A percentile compares a stretch with the other conserved stretches of the same genome.
phyloP scores from a whole-genome alignment of 2,113 vertebrate genomes.

The Hippocampus comes region DNA sequence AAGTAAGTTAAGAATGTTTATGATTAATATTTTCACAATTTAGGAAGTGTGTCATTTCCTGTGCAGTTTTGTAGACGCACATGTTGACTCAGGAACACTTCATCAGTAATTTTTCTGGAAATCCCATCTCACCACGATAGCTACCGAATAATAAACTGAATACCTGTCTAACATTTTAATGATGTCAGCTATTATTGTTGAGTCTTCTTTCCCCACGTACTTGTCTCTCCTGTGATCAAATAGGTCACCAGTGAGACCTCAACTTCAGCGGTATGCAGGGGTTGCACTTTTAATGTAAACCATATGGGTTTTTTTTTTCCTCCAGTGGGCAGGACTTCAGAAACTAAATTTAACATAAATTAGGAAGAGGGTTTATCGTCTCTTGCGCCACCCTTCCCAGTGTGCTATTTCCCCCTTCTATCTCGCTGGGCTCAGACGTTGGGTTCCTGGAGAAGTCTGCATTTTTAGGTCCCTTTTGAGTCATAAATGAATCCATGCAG shows the following conservation, averaged over 20 bases:
- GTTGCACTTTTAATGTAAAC: conserved; percentile 58
- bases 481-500: conserved; percentile 8
- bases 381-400: conserved; percentile 33
- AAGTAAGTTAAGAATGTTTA: neutral
- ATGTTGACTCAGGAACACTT: neutral
- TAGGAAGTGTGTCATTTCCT: conserved; percentile 1
- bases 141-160: neutral
- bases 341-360: conserved; percentile 56
- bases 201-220: conserved; percentile 16
- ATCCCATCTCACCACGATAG: neutral
- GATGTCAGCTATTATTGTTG: neutral
- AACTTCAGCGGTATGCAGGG: conserved; percentile 55
- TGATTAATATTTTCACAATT: conserved; percentile 7
- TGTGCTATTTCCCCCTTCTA: conserved; percentile 13
- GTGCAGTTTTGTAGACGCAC: neutral
- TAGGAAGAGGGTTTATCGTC: conserved; percentile 28
- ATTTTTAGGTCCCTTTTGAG: conserved; percentile 22
- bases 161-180: neutral
- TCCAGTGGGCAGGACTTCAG: conserved; percentile 36
- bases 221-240: conserved; percentile 37
- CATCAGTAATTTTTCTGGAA: neutral
- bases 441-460: neutral
- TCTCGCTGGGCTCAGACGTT: conserved; percentile 15
- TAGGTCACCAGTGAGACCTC: conserved; percentile 62
- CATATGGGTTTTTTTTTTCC: conserved; percentile 59